Base-by-base conservation (phyloP, 2,888 invertebrate species). In the Nineta flava region DNA sequence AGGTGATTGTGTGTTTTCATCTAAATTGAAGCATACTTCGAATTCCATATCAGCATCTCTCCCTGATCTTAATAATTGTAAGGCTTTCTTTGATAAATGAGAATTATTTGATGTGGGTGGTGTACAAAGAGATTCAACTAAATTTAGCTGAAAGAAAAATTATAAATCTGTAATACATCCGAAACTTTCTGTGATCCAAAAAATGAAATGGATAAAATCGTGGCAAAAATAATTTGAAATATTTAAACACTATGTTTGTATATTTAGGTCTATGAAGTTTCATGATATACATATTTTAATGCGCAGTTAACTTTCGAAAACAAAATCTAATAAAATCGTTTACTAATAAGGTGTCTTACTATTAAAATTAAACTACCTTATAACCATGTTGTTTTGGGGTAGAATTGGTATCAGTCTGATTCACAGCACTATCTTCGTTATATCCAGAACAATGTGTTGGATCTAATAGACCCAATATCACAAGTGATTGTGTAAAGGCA, bases 31-130 rank as follows among this genome's bases (percentile, higher is more conserved):
- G 2, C 43, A 53, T 15, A 75, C 69, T 64, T 81, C 79, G 63
- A 81, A 81, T 57, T 76, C 73, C 79, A 81, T 79, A 61, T 81
- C 81, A 5, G 79, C 71, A 53, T 71, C 67, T 47, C 67, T 64
- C 16, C 70, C 71, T 9, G 71, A 72, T 56, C 71, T 70, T 40
- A 79, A 65, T 32, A 80, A 61, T 49, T 75, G 69, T 19, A 75
- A 63, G n/a, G 76, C 73, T 55, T 72, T 70, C 59, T 72, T 70
- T 1, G 79, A 77, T 48, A 79, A 63, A 47, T 61, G 63, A 59
- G 78, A 79, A 46, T 74, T 70, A 51, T 67, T 65, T 2, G 76
- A 69, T 51, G 67, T 63, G 7, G 77, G 78, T 41, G 80, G 71
- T 52, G 73, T 69, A 62, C 77, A 78, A n/a, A 81, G 59, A 41